Evolutionary conservation across 2,888 invertebrate species (phyloP), one percentile per base, ranked within the genome.

Genomic region (Caenorhabditis angaria): DNA sequence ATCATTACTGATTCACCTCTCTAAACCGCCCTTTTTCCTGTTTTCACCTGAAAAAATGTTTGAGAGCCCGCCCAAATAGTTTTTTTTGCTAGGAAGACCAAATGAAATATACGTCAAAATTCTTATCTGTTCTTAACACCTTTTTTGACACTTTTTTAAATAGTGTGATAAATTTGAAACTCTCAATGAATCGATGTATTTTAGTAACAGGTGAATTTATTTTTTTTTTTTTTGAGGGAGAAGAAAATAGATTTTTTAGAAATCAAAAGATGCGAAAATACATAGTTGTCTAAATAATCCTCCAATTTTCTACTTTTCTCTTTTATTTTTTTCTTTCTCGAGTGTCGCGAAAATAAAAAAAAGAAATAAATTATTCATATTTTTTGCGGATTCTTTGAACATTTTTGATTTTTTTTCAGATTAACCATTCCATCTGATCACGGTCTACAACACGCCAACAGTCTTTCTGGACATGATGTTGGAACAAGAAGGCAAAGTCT

Each of bases 361-460:
- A 41, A 12, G 14, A 41, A 6, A 41, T 12, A 41, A 12, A 41
- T 18, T 18, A 12, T 10, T 18, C 10, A 12, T 55, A 27, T n/a
- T 55, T 55, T 55, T 28, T 55, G 10, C n/a, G 24, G 12, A 50
- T n/a, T n/a, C n/a, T n/a, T n/a, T n/a, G n/a, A 50, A 50, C 4
- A 20, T 14, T 29, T 47, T 28, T 41, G 4, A 2, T 12, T 22
- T 20, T 20, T 50, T 70, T 70, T 22, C 70, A 70, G 70, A 64
- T 61, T 61, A 65, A 68, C 25, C 61, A 72, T 72, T 72, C 68
- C 68, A 35, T 68, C 72, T 65, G 68, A 72, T 50, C 72, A 72
- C 59, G 65, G 61, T 58, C 63, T 72, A 54, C 64, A 66, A 22
- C 71, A 72, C 53, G 54, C 71, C 67, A 72, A 72, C 32, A 72